Conservation (phyloP, 2,888 invertebrate species). For the Thecophora atra region DNA sequence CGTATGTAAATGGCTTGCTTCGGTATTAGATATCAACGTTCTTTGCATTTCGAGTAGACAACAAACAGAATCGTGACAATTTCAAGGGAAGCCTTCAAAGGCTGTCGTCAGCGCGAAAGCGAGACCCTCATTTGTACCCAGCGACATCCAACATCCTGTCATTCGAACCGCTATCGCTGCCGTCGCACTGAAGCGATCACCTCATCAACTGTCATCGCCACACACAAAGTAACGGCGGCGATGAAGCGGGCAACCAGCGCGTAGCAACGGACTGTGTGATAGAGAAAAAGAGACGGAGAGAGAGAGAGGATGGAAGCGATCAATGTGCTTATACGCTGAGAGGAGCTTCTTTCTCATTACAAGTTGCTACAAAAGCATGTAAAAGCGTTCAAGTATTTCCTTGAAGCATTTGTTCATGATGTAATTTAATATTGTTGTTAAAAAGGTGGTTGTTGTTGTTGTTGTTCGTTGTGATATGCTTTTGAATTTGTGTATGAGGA, state of each 20-base stretch:
- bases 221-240: background rate
- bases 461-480: background rate
- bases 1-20: background rate
- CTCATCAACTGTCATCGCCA: too few species aligned
- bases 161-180: background rate
- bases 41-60: background rate
- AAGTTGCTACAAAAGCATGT: background rate
- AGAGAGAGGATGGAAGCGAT: background rate
- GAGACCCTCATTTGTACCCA: background rate
- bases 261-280: too few species aligned
- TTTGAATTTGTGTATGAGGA: background rate
- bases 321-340: background rate
- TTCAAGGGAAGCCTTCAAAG: constrained; percentile 17
- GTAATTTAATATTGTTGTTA: background rate
- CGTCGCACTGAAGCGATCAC: background rate
- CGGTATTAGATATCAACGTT: background rate
- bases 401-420: background rate
- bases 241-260: too few species aligned
- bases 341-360: too few species aligned
- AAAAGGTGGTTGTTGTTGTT: background rate
- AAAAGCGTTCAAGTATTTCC: background rate
- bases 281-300: too few species aligned
- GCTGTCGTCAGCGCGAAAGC: background rate
- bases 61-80: constrained; percentile 20
- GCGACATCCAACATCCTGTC: constrained; percentile 16